phyloP scores from a whole-genome alignment of 2,797 vertebrate species.

The Coracias cyanogaster region DNA sequence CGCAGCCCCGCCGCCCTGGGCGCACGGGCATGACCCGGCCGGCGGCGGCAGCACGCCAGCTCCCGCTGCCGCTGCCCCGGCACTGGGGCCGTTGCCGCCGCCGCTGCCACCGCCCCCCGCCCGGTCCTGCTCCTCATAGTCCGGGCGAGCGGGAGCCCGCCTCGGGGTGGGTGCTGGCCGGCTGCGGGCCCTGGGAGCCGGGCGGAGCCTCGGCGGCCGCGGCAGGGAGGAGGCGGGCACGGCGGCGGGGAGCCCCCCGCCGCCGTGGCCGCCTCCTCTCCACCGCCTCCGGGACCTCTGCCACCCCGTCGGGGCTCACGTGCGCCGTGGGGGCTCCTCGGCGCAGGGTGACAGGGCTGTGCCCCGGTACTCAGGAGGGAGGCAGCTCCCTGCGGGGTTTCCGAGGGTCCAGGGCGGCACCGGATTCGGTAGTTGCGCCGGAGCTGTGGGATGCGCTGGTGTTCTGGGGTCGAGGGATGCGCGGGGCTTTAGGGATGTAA shows the following conservation, averaged over 20 bases:
- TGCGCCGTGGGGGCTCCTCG: neutral
- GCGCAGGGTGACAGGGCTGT: neutral
- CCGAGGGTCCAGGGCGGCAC: neutral
- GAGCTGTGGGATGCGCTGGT: neutral
- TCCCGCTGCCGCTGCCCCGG: neutral
- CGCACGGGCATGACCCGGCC: conserved; percentile 52
- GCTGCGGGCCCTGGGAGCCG: conserved; percentile 49
- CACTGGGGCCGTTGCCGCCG: neutral
- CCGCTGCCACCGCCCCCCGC: neutral
- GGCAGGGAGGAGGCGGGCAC: conserved; percentile 33
- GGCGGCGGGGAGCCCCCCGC: conserved; percentile 22
- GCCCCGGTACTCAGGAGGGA: neutral
- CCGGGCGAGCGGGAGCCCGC: neutral
- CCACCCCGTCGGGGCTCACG: neutral
- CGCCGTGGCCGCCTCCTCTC: neutral
- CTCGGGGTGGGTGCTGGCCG: neutral
- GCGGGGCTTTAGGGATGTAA: neutral
- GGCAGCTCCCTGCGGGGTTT: neutral
- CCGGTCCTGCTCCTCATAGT: conserved; percentile 14
- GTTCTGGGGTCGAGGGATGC: neutral
- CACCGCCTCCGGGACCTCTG: neutral
- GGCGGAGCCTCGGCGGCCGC: conserved; percentile 64
- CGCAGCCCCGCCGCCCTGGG: conserved; percentile 45
- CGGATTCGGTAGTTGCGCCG: neutral
- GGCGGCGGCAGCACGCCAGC: neutral